Percentiles rank a stretch among this genome's conserved stretches.
Conservation (phyloP, 2,797 vertebrate genomes). For the Dicrostonyx torquatus region DNA sequence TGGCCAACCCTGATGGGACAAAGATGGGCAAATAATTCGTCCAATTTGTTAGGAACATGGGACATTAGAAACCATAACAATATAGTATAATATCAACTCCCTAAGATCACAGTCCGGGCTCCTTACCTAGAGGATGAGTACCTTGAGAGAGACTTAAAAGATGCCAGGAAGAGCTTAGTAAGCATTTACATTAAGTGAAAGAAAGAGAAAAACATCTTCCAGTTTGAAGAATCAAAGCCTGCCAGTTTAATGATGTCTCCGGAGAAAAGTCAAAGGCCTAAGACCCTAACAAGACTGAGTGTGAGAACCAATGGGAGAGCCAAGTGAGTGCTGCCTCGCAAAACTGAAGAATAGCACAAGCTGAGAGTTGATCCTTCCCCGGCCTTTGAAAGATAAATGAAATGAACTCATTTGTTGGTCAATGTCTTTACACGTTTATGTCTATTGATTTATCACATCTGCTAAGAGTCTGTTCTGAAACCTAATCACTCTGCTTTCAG, state of each 20-base stretch:
- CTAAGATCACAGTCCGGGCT: not conserved
- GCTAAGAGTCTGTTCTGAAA: conserved; percentile 47
- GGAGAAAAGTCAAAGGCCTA: not conserved
- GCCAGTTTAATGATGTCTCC: not conserved
- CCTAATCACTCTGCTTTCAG: conserved; percentile 41
- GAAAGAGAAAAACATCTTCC: not conserved
- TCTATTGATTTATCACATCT: conserved; percentile 52
- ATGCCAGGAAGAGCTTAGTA: not conserved
- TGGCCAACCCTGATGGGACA: not conserved
- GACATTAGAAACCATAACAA: not conserved
- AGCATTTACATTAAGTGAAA: not conserved
- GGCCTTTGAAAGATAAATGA: conserved; percentile 24
- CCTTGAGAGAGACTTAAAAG: not conserved
- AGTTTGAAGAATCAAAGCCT: not conserved
- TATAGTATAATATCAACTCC: not conserved
- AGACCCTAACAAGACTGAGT: not conserved
- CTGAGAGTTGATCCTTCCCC: not conserved
- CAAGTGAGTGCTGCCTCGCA: not conserved
- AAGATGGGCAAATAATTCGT: not conserved
- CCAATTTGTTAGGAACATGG: not conserved
- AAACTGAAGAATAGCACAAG: conserved; percentile 6
- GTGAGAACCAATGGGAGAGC: not conserved
- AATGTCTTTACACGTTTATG: conserved; percentile 33
- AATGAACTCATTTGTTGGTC: conserved; percentile 45
- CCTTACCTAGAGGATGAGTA: not conserved